Conservation (phyloP, 2,888 invertebrate genomes). For the Habrosyne pyritoides region DNA sequence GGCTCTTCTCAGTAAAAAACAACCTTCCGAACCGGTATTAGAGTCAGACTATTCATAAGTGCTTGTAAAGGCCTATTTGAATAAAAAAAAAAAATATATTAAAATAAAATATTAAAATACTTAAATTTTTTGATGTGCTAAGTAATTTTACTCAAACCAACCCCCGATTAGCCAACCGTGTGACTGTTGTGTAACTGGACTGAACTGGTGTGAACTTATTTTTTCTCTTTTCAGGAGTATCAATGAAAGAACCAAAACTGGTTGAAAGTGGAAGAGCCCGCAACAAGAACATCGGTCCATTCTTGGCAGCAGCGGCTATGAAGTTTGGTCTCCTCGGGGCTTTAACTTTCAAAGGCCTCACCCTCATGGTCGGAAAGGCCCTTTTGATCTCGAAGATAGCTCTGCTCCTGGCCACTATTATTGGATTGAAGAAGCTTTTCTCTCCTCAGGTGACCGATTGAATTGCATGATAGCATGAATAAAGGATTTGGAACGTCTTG, state of each 20-base stretch:
- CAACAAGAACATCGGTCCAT: conserved; percentile 88
- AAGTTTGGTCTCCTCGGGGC: conserved; percentile 92
- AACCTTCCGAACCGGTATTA: too few relatives aligned
- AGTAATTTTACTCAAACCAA: too few relatives aligned
- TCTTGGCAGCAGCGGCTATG: conserved; percentile 90
- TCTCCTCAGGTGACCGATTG: conserved; percentile 84
- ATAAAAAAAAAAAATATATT: too few relatives aligned
- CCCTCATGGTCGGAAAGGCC: conserved; percentile 92
- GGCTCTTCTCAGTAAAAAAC: too few relatives aligned
- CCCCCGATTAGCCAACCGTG: too few relatives aligned
- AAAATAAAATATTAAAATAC: too few relatives aligned
- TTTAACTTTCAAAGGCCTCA: conserved; percentile 90
- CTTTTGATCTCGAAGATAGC: conserved; percentile 93
- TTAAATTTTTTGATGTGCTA: too few relatives aligned
- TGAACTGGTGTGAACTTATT: too few relatives aligned
- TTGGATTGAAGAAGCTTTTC: conserved; percentile 92
- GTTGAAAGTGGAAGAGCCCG: conserved; percentile 87
- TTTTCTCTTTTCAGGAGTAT: conserved; percentile 82
- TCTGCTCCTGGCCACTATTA: conserved; percentile 89
- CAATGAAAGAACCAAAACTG: conserved; percentile 85
- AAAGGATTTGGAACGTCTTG: conserved; percentile 14
- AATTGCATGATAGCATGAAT: conserved; percentile 17
- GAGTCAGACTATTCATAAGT: too few relatives aligned
- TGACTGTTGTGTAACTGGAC: too few relatives aligned
- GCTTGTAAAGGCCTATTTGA: too few relatives aligned